phyloP scores from a whole-genome alignment of 2,113 vertebrate species.

The Mesembrinibis cayennensis region DNA sequence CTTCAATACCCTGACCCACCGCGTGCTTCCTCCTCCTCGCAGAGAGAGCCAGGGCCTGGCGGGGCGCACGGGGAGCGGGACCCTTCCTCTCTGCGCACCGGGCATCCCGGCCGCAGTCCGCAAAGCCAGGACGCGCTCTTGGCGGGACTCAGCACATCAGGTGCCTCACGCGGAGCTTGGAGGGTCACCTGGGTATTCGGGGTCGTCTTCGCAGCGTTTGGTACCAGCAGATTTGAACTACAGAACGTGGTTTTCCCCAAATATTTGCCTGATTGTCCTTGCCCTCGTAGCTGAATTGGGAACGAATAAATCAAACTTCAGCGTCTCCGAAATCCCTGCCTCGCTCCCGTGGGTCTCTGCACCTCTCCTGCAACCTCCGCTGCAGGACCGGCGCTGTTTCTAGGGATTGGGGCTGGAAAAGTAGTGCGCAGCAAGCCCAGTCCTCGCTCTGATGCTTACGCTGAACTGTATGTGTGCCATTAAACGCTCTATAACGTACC shows the following conservation, averaged over 20 bases:
- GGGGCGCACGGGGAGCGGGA: not conserved
- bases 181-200: not conserved
- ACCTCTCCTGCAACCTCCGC: not conserved
- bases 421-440: not conserved
- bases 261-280: not conserved
- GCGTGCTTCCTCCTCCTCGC: not conserved
- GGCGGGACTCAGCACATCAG: not conserved
- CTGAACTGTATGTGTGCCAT: not conserved
- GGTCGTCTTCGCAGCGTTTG: accelerated
- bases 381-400: not conserved
- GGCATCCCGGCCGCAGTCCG: accelerated
- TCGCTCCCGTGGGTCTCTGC: not conserved
- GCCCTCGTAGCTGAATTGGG: not conserved
- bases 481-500: not conserved
- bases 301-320: accelerated
- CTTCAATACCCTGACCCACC: not conserved
- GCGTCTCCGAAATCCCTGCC: no score
- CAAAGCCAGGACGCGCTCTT: not conserved
- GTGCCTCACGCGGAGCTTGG: accelerated
- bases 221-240: not conserved
- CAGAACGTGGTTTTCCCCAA: accelerated
- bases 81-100: accelerated
- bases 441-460: not conserved
- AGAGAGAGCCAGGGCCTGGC: not conserved
- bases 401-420: not conserved